These are phyloP conservation scores for Vespertilio murinus DNA, from an alignment of 2,797 vertebrate genomes.

Conservation along the genomic window DNA sequence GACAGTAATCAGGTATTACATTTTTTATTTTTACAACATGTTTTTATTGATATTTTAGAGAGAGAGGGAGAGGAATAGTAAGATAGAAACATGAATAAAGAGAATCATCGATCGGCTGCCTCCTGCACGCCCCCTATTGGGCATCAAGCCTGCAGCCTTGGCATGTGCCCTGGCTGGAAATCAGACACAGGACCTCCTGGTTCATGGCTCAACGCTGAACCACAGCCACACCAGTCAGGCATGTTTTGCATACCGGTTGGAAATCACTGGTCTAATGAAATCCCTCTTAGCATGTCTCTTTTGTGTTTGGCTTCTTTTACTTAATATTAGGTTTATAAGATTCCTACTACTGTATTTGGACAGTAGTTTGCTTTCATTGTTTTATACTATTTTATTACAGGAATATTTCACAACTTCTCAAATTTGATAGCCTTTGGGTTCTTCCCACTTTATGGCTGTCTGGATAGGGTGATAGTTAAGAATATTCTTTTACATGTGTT, in stretches of 20 bases:
- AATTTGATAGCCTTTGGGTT: background rate
- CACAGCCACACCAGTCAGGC: too few relatives aligned
- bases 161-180: too few relatives aligned
- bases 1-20: background rate
- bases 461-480: background rate
- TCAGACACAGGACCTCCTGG: too few relatives aligned
- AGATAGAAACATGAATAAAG: too few relatives aligned
- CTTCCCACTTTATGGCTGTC: background rate
- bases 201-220: too few relatives aligned
- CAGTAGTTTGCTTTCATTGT: background rate
- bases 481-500: background rate
- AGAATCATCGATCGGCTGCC: too few relatives aligned
- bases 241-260: background rate
- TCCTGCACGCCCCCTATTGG: too few relatives aligned
- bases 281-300: background rate
- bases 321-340: background rate
- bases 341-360: background rate
- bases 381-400: background rate
- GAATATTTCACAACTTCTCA: background rate
- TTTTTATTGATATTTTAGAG: too few relatives aligned
- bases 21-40: background rate
- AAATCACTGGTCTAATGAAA: background rate
- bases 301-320: background rate
- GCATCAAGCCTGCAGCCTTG: too few relatives aligned
- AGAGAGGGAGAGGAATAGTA: too few relatives aligned